Evolutionary conservation across 2,888 invertebrate species (phyloP), one percentile per base, ranked within the genome.

Genomic region (Synergus umbraculus): DNA sequence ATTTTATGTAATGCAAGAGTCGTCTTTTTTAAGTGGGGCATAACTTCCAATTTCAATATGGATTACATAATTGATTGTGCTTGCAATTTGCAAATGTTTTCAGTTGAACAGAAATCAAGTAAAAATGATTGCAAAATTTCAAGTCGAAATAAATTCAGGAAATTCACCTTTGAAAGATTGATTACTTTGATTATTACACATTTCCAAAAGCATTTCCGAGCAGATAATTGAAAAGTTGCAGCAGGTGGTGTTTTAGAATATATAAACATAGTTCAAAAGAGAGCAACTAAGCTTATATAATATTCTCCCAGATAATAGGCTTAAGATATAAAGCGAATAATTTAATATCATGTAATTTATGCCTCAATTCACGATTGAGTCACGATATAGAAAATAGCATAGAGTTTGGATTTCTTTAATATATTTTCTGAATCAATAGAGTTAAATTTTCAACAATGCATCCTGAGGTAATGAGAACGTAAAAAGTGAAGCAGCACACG

Each of bases 281-380:
- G 9, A 9, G n/a, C n/a, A 54, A 8, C n/a, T n/a, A n/a, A 12
- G 10, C 54, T 54, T n/a, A n/a, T n/a, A n/a, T n/a, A 54, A 54
- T n/a, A 29, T 29, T 29, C 29, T n/a, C n/a, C 9, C n/a, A 2
- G 9, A 54, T 54, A 54, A 54, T n/a, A 54, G 54, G 7, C 54
- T n/a, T n/a, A n/a, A 2, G 8, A n/a, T n/a, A 54, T n/a, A 46
- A 49, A 49, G 13, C 13, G 69, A 69, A 49, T 69, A 49, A 69
- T 29, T 69, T 69, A 1, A 29, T 29, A 29, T 29, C 46, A 44
- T 69, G 44, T 22, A 44, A 69, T 49, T 49, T 69, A 69, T 49
- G 13, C n/a, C 29, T 69, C 29, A 69, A 8, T 49, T 49, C 49
- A 69, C 46, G 29, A 1, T 69, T 69, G 46, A 69, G 3, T 49